Evolutionary conservation across 2,113 vertebrate species (phyloP).

Genomic region (Psephotus haematonotus): DNA sequence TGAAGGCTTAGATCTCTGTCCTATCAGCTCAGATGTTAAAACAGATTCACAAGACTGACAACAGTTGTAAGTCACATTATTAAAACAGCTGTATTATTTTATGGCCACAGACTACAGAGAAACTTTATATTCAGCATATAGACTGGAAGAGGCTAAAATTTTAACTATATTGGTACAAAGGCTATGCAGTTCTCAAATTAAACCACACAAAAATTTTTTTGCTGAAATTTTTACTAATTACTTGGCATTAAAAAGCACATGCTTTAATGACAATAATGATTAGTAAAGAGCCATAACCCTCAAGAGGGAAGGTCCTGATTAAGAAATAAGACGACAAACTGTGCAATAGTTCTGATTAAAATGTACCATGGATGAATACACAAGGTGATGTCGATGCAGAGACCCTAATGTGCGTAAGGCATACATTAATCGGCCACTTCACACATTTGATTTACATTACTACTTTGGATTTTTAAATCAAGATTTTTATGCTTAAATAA

Average conservation of each 20-base stretch:
- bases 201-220: neutral
- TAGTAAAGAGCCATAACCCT: neutral
- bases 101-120: neutral
- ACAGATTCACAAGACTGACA: neutral
- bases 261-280: slow-evolving; percentile 1
- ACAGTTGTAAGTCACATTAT: neutral
- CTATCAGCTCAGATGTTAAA: neutral
- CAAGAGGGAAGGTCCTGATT: neutral
- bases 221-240: slow-evolving; percentile 15
- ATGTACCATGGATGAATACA: neutral
- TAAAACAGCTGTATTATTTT: neutral
- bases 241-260: slow-evolving; percentile 15
- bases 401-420: neutral
- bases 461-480: slow-evolving; percentile 28
- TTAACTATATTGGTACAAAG: neutral
- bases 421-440: neutral
- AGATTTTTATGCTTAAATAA: neutral
- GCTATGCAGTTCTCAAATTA: neutral
- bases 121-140: neutral
- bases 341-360: slow-evolving; percentile 29
- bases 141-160: neutral
- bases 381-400: neutral
- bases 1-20: neutral
- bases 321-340: slow-evolving; percentile 12
- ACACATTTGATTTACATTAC: neutral